phyloP scores from a whole-genome alignment of 2,113 vertebrate species.

The Xerus inauris region DNA sequence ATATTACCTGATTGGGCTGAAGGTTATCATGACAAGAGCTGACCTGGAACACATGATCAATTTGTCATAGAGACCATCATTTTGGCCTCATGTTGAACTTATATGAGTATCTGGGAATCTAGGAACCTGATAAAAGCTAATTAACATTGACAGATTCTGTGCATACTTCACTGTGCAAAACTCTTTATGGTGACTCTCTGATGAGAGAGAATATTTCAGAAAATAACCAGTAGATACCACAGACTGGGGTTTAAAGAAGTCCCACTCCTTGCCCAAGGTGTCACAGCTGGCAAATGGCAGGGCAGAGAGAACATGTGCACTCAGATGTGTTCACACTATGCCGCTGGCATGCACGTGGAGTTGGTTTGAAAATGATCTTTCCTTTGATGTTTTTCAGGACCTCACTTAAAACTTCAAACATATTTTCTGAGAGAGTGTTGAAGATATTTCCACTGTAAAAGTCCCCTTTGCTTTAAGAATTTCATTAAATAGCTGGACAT shows the following conservation, averaged over 20 bases:
- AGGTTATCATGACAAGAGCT: not conserved
- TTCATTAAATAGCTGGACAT: conserved; percentile 55
- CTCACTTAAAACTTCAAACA: conserved; percentile 64
- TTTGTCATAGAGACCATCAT: not conserved
- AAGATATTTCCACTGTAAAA: conserved; percentile 67
- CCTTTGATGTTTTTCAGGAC: conserved; percentile 68
- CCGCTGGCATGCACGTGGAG: not conserved
- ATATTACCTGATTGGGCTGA: not conserved
- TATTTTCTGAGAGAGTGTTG: conserved; percentile 27
- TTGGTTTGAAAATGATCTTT: conserved; percentile 65
- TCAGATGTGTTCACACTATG: not conserved
- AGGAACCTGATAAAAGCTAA: not conserved
- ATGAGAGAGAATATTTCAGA: not conserved
- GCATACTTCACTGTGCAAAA: not conserved
- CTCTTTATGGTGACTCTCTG: not conserved
- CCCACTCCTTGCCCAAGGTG: not conserved
- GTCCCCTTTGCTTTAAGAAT: conserved; percentile 40
- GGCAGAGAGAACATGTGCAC: not conserved
- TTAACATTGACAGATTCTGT: not conserved
- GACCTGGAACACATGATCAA: not conserved
- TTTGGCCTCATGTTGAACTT: not conserved
- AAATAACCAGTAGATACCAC: not conserved
- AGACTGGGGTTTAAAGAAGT: not conserved
- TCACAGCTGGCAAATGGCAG: not conserved
- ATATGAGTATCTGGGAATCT: not conserved